Evolutionary conservation across 2,113 vertebrate species (phyloP).

Genomic region (Pogona vitticeps): DNA sequence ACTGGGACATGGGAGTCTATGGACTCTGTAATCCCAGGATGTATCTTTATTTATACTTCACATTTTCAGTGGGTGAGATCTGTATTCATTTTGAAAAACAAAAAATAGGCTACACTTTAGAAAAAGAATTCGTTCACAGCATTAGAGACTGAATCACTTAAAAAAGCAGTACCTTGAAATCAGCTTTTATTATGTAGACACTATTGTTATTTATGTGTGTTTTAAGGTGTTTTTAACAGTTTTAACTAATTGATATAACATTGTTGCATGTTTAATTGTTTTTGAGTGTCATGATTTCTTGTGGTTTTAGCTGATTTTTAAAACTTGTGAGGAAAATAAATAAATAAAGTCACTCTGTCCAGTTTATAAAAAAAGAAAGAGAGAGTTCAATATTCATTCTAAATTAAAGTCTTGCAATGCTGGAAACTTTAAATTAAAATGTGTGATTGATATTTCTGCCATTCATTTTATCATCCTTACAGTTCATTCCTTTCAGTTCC

Average conservation of each 20-base stretch:
- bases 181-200: not conserved
- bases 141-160: not conserved
- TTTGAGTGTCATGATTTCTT: too few species aligned
- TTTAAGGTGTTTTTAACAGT: too few species aligned
- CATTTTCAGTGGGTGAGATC: too few species aligned
- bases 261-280: too few species aligned
- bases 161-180: not conserved
- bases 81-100: not conserved
- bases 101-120: not conserved
- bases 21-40: too few species aligned
- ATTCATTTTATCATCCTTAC: not conserved
- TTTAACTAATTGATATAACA: too few species aligned
- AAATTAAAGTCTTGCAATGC: too few species aligned
- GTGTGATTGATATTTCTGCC: not conserved
- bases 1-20: too few species aligned
- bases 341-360: too few species aligned
- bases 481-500: not conserved
- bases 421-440: not conserved
- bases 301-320: not conserved
- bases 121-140: not conserved
- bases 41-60: not conserved
- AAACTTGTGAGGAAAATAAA: not conserved
- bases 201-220: too few species aligned
- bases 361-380: too few species aligned
- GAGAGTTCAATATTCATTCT: not conserved